Evolutionary conservation across 2,888 invertebrate species (phyloP).

Genomic region (Cloeon dipterum): DNA sequence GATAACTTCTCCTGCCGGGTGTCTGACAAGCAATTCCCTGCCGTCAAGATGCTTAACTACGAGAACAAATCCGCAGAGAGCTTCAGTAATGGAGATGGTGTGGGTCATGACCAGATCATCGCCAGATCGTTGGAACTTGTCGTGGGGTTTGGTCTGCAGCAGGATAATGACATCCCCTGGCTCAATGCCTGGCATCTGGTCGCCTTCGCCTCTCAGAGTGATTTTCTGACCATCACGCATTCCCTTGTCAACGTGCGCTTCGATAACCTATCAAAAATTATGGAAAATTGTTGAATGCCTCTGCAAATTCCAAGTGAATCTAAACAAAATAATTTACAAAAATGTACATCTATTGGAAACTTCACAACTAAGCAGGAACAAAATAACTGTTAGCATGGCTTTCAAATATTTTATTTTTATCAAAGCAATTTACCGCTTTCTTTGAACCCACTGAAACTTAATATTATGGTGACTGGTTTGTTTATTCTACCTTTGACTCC

Average conservation of each 20-base stretch:
- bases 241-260: conserved; percentile 74
- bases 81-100: conserved; percentile 61
- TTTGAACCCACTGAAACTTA: too few species aligned
- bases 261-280: too few species aligned
- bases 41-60: conserved; percentile 77
- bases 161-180: conserved; percentile 80
- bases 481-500: conserved; percentile 61
- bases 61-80: conserved; percentile 72
- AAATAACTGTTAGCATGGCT: too few species aligned
- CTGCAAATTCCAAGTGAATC: too few species aligned
- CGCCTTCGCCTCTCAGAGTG: conserved; percentile 68
- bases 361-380: too few species aligned
- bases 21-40: conserved; percentile 52
- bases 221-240: conserved; percentile 74
- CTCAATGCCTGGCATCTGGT: conserved; percentile 65
- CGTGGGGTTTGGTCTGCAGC: conserved; percentile 57
- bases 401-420: too few species aligned
- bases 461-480: too few species aligned
- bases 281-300: too few species aligned
- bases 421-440: too few species aligned
- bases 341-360: too few species aligned
- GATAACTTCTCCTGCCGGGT: conserved; percentile 58
- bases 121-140: conserved; percentile 50
- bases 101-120: conserved; percentile 51
- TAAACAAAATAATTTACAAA: too few species aligned